A percentile compares a stretch with the other conserved stretches of the same genome.
phyloP scores from a whole-genome alignment of 2,888 invertebrate species.

The Pammene fasciana region DNA sequence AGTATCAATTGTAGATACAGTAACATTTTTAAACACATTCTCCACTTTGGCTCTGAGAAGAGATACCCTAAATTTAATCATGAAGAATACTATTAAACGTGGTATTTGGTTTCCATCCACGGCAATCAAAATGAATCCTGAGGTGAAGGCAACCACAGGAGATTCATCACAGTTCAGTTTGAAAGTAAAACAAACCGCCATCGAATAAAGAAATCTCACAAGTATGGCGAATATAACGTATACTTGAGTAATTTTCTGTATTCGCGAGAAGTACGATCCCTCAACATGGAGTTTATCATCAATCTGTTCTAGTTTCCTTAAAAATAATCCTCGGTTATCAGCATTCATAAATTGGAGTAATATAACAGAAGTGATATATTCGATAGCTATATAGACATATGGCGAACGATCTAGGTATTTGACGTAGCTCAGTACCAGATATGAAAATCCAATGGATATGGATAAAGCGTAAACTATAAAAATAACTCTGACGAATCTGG shows the following conservation, averaged over 20 bases:
- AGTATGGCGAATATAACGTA: conserved; percentile 18
- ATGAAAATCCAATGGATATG: conserved; percentile 24
- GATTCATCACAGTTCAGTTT: conserved; percentile 24
- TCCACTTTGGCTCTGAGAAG: conserved; percentile 26
- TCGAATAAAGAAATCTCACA: conserved; percentile 29
- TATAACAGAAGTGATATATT: conserved; percentile 34
- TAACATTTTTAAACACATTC: conserved; percentile 12
- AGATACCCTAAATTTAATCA: conserved; percentile 30
- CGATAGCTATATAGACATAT: conserved; percentile 27
- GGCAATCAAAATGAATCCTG: conserved; percentile 34
- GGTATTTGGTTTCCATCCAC: conserved; percentile 39
- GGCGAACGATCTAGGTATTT: conserved; percentile 26
- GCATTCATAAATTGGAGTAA: conserved; percentile 16
- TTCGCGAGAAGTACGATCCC: conserved; percentile 15
- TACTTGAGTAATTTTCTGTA: conserved; percentile 16
- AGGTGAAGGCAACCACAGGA: conserved; percentile 8
- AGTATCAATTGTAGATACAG: conserved; percentile 4
- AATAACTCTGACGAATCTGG: conserved; percentile 16
- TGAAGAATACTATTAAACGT: conserved; percentile 28
- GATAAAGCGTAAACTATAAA: conserved; percentile 16
- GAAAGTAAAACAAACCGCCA: conserved; percentile 31
- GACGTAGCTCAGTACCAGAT: conserved; percentile 20
- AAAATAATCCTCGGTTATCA: conserved; percentile 7
- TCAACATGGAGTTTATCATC: conserved; percentile 31
- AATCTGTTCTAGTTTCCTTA: conserved; percentile 27